These are phyloP conservation scores for Halyomorpha halys DNA, from an alignment of 1,140 invertebrate genomes.

Conservation along the genomic window DNA sequence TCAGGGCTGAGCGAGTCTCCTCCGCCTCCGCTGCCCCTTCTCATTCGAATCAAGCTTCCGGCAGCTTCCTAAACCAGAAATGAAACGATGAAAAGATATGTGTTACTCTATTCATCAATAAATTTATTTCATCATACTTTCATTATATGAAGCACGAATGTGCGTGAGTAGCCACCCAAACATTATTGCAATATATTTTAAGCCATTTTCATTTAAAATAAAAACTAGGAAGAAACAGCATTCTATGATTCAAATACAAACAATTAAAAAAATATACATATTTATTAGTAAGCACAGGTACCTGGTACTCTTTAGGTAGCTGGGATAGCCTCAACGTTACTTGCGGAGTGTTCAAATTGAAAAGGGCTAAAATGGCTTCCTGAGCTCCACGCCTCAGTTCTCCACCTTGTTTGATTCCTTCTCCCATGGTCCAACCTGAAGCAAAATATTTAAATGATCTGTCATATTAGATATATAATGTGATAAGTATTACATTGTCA, in stretches of 20 bases:
- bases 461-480: too few relatives aligned
- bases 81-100: too few relatives aligned
- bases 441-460: neutral
- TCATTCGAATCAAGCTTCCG: constrained; percentile 68
- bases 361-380: constrained; percentile 70
- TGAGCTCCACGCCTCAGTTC: constrained; percentile 72
- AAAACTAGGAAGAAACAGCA: too few relatives aligned
- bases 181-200: too few relatives aligned
- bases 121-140: too few relatives aligned
- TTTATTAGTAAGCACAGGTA: constrained; percentile 30
- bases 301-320: constrained; percentile 68
- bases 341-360: constrained; percentile 80
- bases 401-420: constrained; percentile 52
- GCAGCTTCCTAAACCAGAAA: constrained; percentile 41
- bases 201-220: too few relatives aligned
- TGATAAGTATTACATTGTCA: too few relatives aligned
- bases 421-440: constrained; percentile 34
- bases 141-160: too few relatives aligned
- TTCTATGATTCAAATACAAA: too few relatives aligned
- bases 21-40: constrained; percentile 34
- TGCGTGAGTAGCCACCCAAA: too few relatives aligned
- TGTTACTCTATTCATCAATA: too few relatives aligned
- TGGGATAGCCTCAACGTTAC: constrained; percentile 72
- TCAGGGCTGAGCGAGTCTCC: constrained; percentile 28
- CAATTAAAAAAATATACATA: too few relatives aligned